Conservation (phyloP, 2,113 vertebrate species). For the Spheniscus mendiculus region DNA sequence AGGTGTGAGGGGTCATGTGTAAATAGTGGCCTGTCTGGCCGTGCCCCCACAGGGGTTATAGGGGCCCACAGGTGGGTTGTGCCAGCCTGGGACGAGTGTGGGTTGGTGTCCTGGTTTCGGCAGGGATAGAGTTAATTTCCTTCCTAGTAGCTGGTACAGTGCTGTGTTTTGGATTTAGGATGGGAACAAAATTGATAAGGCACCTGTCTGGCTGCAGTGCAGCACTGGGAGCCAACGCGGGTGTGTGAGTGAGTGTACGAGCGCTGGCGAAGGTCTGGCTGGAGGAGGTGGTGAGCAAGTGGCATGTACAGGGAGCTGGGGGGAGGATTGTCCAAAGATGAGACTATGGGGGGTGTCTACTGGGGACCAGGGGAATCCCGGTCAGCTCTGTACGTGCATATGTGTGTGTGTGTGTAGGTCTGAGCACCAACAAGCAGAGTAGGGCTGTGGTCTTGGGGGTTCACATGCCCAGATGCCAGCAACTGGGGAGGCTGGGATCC, state of each 20-base stretch:
- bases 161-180: too few species aligned
- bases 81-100: rapidly evolving
- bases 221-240: rapidly evolving
- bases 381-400: rapidly evolving
- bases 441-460: neutral
- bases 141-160: too few species aligned
- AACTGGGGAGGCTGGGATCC: neutral
- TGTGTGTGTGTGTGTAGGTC: neutral
- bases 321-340: neutral
- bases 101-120: too few species aligned
- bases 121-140: too few species aligned
- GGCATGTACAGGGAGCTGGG: neutral
- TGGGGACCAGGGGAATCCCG: neutral
- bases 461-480: neutral
- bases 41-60: rapidly evolving
- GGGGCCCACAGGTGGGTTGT: rapidly evolving
- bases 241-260: rapidly evolving
- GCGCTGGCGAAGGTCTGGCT: neutral
- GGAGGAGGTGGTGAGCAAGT: neutral
- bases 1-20: rapidly evolving
- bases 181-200: too few species aligned
- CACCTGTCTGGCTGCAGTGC: rapidly evolving
- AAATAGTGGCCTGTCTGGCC: neutral
- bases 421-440: neutral
- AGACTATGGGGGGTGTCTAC: neutral